Evolutionary conservation across 2,888 invertebrate species (phyloP).

Genomic region (Corythucha ciliata): DNA sequence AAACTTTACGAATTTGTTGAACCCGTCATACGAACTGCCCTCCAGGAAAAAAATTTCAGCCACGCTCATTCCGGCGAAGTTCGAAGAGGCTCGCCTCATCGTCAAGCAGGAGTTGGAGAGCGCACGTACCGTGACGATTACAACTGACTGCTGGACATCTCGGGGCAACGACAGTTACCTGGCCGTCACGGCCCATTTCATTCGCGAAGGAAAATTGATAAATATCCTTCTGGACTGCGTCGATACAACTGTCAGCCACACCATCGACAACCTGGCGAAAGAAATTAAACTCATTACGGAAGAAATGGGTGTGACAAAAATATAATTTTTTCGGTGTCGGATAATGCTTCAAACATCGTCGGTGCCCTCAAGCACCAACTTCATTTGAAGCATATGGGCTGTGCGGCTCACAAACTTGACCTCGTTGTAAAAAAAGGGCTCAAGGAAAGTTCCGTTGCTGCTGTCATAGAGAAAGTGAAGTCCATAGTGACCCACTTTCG

Average conservation of each 20-base stretch:
- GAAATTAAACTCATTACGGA: slow-evolving; percentile 9
- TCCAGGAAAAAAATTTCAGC: slow-evolving; percentile 34
- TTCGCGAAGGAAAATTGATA: slow-evolving; percentile 16
- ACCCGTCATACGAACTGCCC: slow-evolving; percentile 37
- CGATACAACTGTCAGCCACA: slow-evolving; percentile 3
- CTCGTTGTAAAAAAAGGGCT: slow-evolving; percentile 13
- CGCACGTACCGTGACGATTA: slow-evolving; percentile 5
- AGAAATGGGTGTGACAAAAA: slow-evolving; percentile 13
- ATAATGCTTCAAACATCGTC: slow-evolving; percentile 14
- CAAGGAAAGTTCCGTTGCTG: background rate
- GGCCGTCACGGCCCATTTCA: slow-evolving; percentile 16
- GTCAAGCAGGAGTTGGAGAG: slow-evolving; percentile 2
- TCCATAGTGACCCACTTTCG: background rate
- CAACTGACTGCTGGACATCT: slow-evolving; percentile 21
- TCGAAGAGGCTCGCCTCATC: slow-evolving; percentile 25
- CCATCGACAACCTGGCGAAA: slow-evolving; percentile 7
- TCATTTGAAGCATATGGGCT: slow-evolving; percentile 9
- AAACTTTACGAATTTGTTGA: slow-evolving; percentile 35
- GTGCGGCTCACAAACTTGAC: slow-evolving; percentile 12
- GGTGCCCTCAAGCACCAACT: slow-evolving; percentile 5
- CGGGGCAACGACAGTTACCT: slow-evolving; percentile 17
- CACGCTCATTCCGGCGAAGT: slow-evolving; percentile 32
- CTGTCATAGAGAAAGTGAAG: background rate
- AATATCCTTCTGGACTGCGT: slow-evolving; percentile 15
- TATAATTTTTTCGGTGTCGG: slow-evolving; percentile 17